phyloP scores from a whole-genome alignment of 2,113 vertebrate species.

The Menura novaehollandiae region DNA sequence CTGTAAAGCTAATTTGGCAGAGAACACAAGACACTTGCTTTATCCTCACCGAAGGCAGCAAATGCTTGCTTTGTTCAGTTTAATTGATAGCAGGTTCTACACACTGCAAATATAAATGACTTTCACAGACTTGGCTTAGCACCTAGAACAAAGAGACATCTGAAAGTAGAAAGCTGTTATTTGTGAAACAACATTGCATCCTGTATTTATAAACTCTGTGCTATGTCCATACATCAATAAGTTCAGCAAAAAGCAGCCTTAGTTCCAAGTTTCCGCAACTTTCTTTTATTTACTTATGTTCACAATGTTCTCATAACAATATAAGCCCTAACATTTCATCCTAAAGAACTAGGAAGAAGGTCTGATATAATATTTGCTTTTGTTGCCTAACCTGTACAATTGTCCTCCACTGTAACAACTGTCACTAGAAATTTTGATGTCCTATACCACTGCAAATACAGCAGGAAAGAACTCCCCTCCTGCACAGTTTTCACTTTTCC shows the following conservation, averaged over 20 bases:
- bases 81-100: not conserved
- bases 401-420: not conserved
- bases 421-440: not conserved
- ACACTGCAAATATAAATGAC: not conserved
- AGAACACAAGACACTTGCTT: not conserved
- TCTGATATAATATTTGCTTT: not conserved
- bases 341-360: not conserved
- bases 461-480: not conserved
- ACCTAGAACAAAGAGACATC: not conserved
- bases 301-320: not conserved
- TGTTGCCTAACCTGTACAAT: not conserved
- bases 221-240: not conserved
- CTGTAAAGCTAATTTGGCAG: not conserved
- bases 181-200: not conserved
- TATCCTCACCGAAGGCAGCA: not conserved
- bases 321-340: not conserved
- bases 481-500: not conserved
- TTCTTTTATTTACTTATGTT: not conserved
- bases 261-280: not conserved
- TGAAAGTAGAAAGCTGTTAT: not conserved
- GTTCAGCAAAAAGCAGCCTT: not conserved
- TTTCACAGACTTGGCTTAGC: not conserved
- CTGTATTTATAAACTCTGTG: not conserved
- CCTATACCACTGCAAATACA: not conserved
- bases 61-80: conserved; percentile 6